Conservation (phyloP, 2,888 invertebrate species). For the Dynastes tityus region DNA sequence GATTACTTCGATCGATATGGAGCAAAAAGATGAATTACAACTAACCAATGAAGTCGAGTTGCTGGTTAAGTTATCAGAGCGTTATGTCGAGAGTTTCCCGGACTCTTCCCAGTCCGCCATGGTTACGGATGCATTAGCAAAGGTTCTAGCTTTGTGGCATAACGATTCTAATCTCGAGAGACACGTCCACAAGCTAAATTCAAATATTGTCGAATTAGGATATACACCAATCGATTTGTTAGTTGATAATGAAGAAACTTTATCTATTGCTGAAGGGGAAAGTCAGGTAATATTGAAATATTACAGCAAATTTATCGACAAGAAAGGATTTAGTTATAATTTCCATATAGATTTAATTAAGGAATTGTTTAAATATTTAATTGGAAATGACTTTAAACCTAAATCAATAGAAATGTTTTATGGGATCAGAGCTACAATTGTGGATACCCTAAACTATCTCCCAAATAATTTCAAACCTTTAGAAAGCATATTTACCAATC, state of each 20-base stretch:
- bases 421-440: background rate
- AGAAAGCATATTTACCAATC: background rate
- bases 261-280: background rate
- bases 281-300: background rate
- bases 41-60: background rate
- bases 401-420: background rate
- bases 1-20: background rate
- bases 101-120: background rate
- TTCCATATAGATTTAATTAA: background rate
- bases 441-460: background rate
- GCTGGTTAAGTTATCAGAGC: background rate
- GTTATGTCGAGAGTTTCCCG: background rate
- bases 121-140: background rate
- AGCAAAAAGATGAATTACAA: background rate
- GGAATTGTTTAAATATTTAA: slow-evolving; percentile 6
- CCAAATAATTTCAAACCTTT: background rate
- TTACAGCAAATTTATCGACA: slow-evolving; percentile 10
- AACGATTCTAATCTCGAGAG: background rate
- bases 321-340: background rate
- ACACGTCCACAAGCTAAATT: background rate
- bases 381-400: background rate
- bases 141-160: background rate
- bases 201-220: background rate
- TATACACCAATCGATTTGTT: background rate
- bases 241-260: slow-evolving; percentile 2